phyloP scores from a whole-genome alignment of 2,113 vertebrate genomes.

The Girardinichthys multiradiatus region DNA sequence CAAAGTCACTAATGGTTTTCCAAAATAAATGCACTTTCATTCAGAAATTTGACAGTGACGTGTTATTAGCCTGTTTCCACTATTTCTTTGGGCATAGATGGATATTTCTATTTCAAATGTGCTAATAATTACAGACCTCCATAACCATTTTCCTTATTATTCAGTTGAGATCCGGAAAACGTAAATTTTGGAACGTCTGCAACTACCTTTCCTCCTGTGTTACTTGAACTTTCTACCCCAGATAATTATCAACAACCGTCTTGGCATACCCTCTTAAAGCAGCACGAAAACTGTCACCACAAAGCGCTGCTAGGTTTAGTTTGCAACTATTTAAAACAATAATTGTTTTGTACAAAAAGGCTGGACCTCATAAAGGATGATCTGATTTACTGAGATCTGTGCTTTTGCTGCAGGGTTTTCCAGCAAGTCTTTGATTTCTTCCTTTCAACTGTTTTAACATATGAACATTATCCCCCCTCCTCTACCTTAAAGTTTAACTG shows the following conservation, averaged over 20 bases:
- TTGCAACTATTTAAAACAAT: slow-evolving; percentile 35
- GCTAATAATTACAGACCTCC: neutral
- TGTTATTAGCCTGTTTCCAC: too few relatives aligned
- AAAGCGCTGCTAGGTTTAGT: slow-evolving; percentile 51
- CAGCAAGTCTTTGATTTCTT: slow-evolving; percentile 7
- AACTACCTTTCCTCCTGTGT: neutral
- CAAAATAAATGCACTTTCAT: too few relatives aligned
- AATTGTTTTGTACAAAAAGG: slow-evolving; percentile 46
- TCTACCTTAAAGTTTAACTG: slow-evolving; percentile 1
- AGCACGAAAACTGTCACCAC: slow-evolving; percentile 14
- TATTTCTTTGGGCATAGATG: too few relatives aligned
- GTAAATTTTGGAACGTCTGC: slow-evolving; percentile 15
- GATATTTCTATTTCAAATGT: neutral
- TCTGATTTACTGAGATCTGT: slow-evolving; percentile 21
- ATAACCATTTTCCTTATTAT: neutral
- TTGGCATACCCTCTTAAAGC: slow-evolving; percentile 15
- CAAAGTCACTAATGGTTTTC: too few relatives aligned
- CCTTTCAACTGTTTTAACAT: neutral
- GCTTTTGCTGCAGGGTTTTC: slow-evolving; percentile 17
- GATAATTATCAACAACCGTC: slow-evolving; percentile 12
- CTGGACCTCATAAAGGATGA: slow-evolving; percentile 50
- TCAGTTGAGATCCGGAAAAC: neutral
- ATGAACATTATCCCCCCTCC: too few relatives aligned
- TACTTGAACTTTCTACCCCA: slow-evolving; percentile 44
- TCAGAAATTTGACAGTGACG: too few relatives aligned